Evolutionary conservation across 2,888 invertebrate species (phyloP), one percentile per base, ranked within the genome.

Genomic region (Toxonevra muliebris): DNA sequence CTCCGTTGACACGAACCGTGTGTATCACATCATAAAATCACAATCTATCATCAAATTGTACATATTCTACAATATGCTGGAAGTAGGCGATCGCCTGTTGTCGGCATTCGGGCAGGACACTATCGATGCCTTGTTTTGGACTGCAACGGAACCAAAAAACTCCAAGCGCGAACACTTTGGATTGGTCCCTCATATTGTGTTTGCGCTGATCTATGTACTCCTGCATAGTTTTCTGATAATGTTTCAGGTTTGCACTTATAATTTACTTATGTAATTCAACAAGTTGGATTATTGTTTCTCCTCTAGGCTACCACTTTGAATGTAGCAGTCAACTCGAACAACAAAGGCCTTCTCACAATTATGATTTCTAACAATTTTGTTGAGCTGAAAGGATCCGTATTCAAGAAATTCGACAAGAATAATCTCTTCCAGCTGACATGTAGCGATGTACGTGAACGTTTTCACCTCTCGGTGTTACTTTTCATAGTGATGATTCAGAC

Each of bases 361-460:
- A 98, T 99, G 96, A 97, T 99, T 93, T 98, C 98, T 10, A 99
- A 99, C 85, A 99, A 99, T 88, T 99, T 99, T 88, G 97, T 99
- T n/a, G 99, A 99, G 85, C 87, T 99, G 60, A 99, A 99, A 87
- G 96, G 98, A 67, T 96, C 96, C 78, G 98, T 99, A 0, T 99
- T 99, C 87, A 98, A 98, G 86, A 98, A 98, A 86, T 97, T 99
- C 86, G 99, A 98, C 86, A 98, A 98, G 82, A 97, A 96, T 84
- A 98, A 98, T 87, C 87, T 99, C 13, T 98, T 98, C 87, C 95
- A 95, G 90, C 92, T 99, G 77, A 94, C 98, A 0, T 99, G 99
- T 85, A 96, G 97, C 83, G 99, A 99, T 85, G 96, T 98, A 0
- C 89, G 98, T 64, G 99, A 99, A 86, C 88, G 99, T 40, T 96